These are phyloP conservation scores for Phlogophora meticulosa DNA, from an alignment of 2,888 invertebrate species.

Conservation along the genomic window DNA sequence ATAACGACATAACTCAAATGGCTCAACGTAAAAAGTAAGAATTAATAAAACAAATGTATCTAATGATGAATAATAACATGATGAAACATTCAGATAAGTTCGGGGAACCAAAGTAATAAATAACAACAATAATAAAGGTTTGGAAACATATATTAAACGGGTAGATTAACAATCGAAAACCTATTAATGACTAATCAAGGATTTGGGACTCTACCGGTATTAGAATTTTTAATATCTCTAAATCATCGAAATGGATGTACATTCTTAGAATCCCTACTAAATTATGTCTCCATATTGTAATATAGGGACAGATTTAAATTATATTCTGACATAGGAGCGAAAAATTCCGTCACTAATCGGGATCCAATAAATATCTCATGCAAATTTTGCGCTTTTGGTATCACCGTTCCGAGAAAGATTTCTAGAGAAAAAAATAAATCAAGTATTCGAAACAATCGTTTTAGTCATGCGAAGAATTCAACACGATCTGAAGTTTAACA, in stretches of 20 bases:
- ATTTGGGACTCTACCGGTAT: conserved; percentile 76
- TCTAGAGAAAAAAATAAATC: conserved; percentile 68
- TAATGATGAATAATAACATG: conserved; percentile 63
- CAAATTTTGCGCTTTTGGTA: conserved; percentile 81
- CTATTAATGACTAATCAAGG: conserved; percentile 85
- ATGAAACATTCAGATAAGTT: conserved; percentile 60
- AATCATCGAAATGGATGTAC: conserved; percentile 78
- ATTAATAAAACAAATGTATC: conserved; percentile 59
- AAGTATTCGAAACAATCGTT: conserved; percentile 75
- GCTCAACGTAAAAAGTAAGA: conserved; percentile 51
- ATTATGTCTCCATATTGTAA: conserved; percentile 82
- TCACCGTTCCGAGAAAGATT: conserved; percentile 77
- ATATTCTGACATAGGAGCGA: conserved; percentile 83
- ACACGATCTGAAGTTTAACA: conserved; percentile 74
- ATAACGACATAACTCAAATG: conserved; percentile 59
- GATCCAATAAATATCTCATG: conserved; percentile 83
- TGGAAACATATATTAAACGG: conserved; percentile 68
- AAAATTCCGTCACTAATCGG: conserved; percentile 78
- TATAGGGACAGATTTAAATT: conserved; percentile 81
- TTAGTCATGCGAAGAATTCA: conserved; percentile 80
- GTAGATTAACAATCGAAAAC: conserved; percentile 80
- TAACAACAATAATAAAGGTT: conserved; percentile 64
- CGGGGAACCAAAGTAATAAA: conserved; percentile 63
- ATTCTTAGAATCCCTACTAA: conserved; percentile 82
- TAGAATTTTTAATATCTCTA: conserved; percentile 81